Evolutionary conservation across 2,888 invertebrate species (phyloP).

Genomic region (Isoperla grammatica): DNA sequence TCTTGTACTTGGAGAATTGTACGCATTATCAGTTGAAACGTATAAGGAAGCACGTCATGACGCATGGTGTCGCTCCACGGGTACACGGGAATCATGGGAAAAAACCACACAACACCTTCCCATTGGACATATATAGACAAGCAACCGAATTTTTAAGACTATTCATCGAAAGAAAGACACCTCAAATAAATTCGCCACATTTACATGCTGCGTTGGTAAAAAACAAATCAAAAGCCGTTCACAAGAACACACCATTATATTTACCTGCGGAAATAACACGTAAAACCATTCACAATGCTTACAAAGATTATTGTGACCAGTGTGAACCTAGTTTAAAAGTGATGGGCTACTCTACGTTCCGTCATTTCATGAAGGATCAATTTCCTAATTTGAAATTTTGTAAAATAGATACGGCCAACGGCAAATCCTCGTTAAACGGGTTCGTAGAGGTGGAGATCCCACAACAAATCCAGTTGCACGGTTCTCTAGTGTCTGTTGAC

Average conservation of each 20-base stretch:
- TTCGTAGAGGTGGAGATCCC: background rate
- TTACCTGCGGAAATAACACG: conserved; percentile 54
- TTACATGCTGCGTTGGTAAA: conserved; percentile 10
- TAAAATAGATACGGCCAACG: conserved; percentile 45
- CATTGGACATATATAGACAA: conserved; percentile 70
- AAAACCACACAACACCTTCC: conserved; percentile 74
- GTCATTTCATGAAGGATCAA: conserved; percentile 75
- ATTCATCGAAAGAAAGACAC: conserved; percentile 61
- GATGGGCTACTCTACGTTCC: conserved; percentile 75
- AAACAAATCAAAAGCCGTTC: conserved; percentile 45
- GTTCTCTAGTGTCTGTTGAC: background rate
- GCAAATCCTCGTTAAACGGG: background rate
- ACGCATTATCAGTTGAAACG: conserved; percentile 73
- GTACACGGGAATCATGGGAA: conserved; percentile 76
- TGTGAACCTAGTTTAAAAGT: conserved; percentile 64
- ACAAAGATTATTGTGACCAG: conserved; percentile 66
- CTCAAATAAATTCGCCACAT: conserved; percentile 19
- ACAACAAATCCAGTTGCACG: background rate
- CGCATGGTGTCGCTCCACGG: conserved; percentile 70
- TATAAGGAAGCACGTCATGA: conserved; percentile 71
- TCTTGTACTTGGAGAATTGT: conserved; percentile 71
- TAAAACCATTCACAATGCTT: conserved; percentile 68
- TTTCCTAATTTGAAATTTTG: conserved; percentile 70
- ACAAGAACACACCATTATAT: conserved; percentile 43
- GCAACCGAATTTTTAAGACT: conserved; percentile 70